phyloP scores from a whole-genome alignment of 2,113 vertebrate genomes.

The Eurypyga helias region DNA sequence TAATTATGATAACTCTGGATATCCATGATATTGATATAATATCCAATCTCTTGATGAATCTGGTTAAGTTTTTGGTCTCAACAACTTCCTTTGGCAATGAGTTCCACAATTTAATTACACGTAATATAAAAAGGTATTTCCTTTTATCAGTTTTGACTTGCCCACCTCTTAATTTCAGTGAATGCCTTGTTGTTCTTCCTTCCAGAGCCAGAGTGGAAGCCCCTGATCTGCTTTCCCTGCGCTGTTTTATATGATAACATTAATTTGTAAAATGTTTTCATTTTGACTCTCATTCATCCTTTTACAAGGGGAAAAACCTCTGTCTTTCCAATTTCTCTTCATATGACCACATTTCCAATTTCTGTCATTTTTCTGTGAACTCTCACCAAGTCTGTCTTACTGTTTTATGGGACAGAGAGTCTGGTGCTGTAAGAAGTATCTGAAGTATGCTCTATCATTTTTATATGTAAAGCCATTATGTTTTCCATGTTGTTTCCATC shows the following conservation, averaged over 20 bases:
- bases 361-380: conserved; percentile 19
- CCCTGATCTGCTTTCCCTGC: not conserved
- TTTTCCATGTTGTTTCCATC: not conserved
- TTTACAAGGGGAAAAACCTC: not conserved
- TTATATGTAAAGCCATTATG: not conserved
- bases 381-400: not conserved
- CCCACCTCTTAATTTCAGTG: conserved; percentile 43
- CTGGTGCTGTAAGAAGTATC: not conserved
- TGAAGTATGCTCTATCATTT: not conserved
- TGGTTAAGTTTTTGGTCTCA: conserved; percentile 48
- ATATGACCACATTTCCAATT: conserved; percentile 6
- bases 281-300: not conserved
- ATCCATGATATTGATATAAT: conserved; percentile 61
- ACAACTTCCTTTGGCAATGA: conserved; percentile 62
- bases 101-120: conserved; percentile 47
- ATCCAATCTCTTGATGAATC: conserved; percentile 52
- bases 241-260: not conserved
- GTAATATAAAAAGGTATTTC: conserved; percentile 67
- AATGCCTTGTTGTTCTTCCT: conserved; percentile 32
- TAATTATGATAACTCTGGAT: conserved; percentile 62
- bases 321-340: not conserved
- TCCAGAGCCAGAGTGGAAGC: conserved; percentile 5
- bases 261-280: conserved; percentile 8
- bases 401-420: not conserved
- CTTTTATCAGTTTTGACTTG: conserved; percentile 67